Percentiles rank a stretch among this genome's conserved stretches.
These are phyloP conservation scores for Metopolophium dirhodum DNA, from an alignment of 1,140 invertebrate genomes.

Conservation along the genomic window DNA sequence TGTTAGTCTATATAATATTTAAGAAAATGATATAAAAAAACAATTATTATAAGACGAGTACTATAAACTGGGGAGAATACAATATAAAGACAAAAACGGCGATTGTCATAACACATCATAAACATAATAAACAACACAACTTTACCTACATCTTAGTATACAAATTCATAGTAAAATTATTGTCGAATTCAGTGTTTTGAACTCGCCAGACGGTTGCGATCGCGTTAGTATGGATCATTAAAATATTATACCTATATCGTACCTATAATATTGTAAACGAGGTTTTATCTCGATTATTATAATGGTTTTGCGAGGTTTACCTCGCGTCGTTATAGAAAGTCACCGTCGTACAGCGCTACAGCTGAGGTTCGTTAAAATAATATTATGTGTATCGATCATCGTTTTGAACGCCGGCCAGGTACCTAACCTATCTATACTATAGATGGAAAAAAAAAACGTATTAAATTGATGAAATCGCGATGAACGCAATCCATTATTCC, in stretches of 20 bases:
- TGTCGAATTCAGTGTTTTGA: neutral
- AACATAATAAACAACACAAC: no score
- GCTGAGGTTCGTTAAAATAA: constrained; percentile 44
- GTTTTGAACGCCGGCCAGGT: constrained; percentile 35
- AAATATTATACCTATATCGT: neutral
- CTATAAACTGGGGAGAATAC: neutral
- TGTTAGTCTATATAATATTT: neutral
- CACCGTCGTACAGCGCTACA: neutral
- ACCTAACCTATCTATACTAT: neutral
- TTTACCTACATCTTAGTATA: no score
- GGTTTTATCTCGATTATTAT: neutral
- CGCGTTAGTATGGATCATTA: neutral
- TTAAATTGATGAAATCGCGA: constrained; percentile 13
- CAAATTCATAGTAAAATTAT: neutral
- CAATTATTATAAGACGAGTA: neutral
- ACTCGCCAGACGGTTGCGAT: neutral
- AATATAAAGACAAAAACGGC: no score
- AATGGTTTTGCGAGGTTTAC: constrained; percentile 10
- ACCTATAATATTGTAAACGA: neutral
- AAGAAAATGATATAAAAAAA: neutral
- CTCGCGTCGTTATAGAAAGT: constrained; percentile 28
- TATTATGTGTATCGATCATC: constrained; percentile 42
- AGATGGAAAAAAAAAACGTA: neutral
- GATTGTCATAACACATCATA: no score
- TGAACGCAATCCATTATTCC: neutral